phyloP scores from a whole-genome alignment of 2,797 vertebrate genomes.

The Glyptemys insculpta region DNA sequence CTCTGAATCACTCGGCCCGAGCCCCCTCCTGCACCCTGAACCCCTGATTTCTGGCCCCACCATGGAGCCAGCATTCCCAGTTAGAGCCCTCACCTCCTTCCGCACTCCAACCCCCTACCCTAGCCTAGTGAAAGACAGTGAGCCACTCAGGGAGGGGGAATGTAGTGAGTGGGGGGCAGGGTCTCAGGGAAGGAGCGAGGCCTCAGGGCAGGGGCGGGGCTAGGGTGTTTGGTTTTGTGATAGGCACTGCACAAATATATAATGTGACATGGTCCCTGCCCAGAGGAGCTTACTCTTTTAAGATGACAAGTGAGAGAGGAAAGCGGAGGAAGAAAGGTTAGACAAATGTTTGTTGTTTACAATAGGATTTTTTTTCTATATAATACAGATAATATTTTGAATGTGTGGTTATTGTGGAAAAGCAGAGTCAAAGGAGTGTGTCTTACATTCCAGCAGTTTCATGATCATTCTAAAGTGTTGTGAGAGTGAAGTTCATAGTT shows the following conservation, averaged over 20 bases:
- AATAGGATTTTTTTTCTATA: background rate
- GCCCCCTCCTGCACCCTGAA: too few species aligned
- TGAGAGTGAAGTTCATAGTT: background rate
- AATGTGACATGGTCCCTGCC: background rate
- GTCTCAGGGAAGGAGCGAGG: too few species aligned
- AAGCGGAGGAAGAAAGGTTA: background rate
- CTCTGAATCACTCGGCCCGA: too few species aligned
- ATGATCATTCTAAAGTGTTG: background rate
- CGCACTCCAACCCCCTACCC: too few species aligned
- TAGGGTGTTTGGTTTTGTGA: background rate
- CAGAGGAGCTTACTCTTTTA: background rate
- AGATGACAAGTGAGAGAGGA: background rate
- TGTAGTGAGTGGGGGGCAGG: too few species aligned
- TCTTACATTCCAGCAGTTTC: background rate
- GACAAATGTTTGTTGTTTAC: background rate
- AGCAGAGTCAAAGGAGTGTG: background rate
- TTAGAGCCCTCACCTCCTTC: too few species aligned
- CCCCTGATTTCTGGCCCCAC: too few species aligned
- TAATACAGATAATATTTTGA: background rate
- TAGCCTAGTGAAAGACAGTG: too few species aligned
- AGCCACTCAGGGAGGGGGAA: too few species aligned
- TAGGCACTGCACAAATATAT: background rate
- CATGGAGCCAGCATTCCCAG: too few species aligned
- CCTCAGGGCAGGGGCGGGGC: too few species aligned
- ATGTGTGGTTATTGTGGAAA: background rate